phyloP scores from a whole-genome alignment of 1,140 invertebrate species.

The Armadillidium nasatum region DNA sequence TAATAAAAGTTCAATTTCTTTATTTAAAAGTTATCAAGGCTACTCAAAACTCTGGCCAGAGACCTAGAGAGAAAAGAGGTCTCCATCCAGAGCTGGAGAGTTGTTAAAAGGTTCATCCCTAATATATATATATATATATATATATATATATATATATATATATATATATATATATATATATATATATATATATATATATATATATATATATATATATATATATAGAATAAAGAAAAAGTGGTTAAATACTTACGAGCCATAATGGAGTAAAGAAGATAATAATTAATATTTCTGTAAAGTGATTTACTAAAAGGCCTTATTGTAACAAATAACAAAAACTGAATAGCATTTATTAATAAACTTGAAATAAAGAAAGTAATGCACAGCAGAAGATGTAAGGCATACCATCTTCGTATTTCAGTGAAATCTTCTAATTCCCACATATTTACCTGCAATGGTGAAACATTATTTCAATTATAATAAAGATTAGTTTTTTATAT shows the following conservation, averaged over 20 bases:
- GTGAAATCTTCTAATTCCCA: conserved; percentile 44
- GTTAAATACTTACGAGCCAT: conserved; percentile 75
- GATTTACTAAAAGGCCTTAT: conserved; percentile 68
- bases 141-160: conserved; percentile 14
- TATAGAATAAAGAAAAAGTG: neutral
- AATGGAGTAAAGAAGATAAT: conserved; percentile 81
- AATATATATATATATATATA: conserved; percentile 14
- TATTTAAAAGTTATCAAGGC: neutral
- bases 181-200: conserved; percentile 25
- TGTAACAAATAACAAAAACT: conserved; percentile 68
- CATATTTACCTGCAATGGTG: conserved; percentile 22
- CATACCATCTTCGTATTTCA: conserved; percentile 41
- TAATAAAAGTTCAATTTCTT: too few relatives aligned
- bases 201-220: conserved; percentile 22
- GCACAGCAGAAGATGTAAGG: conserved; percentile 72
- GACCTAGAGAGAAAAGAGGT: too few relatives aligned
- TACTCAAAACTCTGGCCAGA: conserved; percentile 11
- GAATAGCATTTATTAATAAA: conserved; percentile 75
- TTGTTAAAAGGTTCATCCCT: neutral
- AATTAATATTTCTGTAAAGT: conserved; percentile 82
- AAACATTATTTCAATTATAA: too few relatives aligned
- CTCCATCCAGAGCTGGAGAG: neutral
- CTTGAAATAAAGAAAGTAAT: conserved; percentile 87
- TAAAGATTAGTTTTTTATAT: too few relatives aligned
- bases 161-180: conserved; percentile 19